Conservation (phyloP, 2,113 vertebrate genomes). For the Pleuronectes platessa region DNA sequence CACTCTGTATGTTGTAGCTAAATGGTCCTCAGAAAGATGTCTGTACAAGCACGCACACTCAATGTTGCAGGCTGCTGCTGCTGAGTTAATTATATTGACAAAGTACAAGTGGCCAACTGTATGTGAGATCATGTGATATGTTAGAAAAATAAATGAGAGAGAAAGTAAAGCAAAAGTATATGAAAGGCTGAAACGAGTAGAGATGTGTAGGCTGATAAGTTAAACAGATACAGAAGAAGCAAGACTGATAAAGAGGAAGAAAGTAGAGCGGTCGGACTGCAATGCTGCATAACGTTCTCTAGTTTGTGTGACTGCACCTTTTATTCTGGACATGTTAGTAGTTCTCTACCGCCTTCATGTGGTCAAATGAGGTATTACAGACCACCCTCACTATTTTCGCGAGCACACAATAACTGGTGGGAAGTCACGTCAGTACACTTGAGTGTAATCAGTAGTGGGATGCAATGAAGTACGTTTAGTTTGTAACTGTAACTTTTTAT, state of each 20-base stretch:
- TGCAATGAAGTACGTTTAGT: too few relatives aligned
- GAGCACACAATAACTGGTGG: background rate
- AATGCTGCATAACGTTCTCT: slow-evolving; percentile 55
- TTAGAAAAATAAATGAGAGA: background rate
- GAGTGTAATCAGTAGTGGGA: too few relatives aligned
- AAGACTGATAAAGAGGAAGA: background rate
- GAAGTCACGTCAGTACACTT: background rate
- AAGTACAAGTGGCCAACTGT: background rate
- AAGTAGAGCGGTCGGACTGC: slow-evolving; percentile 42
- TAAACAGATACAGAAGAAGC: too few relatives aligned
- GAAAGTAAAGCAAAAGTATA: background rate
- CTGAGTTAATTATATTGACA: background rate
- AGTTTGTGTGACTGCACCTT: slow-evolving; percentile 13
- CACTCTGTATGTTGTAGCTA: background rate
- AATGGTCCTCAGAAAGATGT: slow-evolving; percentile 43
- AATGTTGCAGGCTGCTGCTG: background rate
- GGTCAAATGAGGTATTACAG: slow-evolving; percentile 13
- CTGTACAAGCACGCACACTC: background rate
- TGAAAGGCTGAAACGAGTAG: background rate
- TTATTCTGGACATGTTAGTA: background rate
- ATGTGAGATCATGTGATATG: background rate
- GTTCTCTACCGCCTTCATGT: slow-evolving; percentile 44
- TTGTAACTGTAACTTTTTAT: too few relatives aligned
- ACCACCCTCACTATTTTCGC: background rate
- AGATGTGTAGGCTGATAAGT: background rate